Conservation (phyloP, 2,888 invertebrate species). For the Hypercompe scribonia region DNA sequence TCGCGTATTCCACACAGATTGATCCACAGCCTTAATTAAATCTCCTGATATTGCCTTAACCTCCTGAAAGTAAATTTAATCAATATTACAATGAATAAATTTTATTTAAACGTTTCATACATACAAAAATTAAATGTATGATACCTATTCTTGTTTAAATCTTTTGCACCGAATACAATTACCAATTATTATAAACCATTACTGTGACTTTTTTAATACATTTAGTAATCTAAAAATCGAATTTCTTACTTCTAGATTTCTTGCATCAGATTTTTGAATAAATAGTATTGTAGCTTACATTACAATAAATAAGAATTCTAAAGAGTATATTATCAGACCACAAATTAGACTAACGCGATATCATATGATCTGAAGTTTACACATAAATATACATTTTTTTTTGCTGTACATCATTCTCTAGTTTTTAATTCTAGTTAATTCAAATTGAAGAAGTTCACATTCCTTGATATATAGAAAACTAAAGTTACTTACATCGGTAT, state of each 20-base stretch:
- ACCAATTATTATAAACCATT: not conserved
- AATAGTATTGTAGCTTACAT: not conserved
- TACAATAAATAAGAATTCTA: not conserved
- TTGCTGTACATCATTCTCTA: too few species aligned
- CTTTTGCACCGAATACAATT: not conserved
- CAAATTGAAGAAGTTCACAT: not conserved
- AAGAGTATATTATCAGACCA: not conserved
- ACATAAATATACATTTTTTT: not conserved
- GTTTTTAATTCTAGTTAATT: too few species aligned
- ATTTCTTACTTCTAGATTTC: not conserved
- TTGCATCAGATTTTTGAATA: not conserved
- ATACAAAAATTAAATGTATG: not conserved
- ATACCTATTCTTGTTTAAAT: not conserved
- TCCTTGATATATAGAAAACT: not conserved
- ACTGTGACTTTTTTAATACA: not conserved
- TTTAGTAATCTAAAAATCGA: not conserved
- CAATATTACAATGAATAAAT: not conserved
- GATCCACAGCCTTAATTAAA: not conserved
- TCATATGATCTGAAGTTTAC: too few species aligned
- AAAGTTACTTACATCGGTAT: slow-evolving; percentile 42
- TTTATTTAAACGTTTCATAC: not conserved
- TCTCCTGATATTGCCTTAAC: not conserved
- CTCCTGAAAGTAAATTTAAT: not conserved
- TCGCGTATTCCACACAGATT: not conserved
- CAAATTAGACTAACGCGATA: not conserved